Evolutionary conservation across 2,113 vertebrate genomes (phyloP).

Genomic region (Odocoileus hemionus): DNA sequence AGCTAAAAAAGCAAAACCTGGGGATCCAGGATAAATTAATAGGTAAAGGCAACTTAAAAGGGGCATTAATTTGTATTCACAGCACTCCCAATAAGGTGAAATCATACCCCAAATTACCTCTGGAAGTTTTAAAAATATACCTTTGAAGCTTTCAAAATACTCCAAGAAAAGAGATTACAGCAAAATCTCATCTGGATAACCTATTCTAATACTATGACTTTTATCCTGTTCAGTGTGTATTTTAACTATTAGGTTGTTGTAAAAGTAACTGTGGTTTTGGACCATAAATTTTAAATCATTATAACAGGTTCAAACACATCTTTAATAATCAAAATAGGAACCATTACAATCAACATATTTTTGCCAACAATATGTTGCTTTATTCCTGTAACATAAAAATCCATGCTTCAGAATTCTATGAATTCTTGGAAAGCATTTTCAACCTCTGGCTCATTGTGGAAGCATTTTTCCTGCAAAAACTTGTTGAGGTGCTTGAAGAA

Average conservation of each 20-base stretch:
- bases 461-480: neutral
- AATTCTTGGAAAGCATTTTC: neutral
- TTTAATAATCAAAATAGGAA: neutral
- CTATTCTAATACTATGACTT: neutral
- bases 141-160: neutral
- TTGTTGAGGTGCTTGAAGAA: neutral
- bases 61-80: neutral
- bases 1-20: slow-evolving; percentile 55
- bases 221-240: neutral
- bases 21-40: neutral
- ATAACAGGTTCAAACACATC: neutral
- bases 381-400: neutral
- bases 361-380: neutral
- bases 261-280: neutral
- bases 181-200: neutral
- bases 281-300: neutral
- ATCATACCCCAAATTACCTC: neutral
- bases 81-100: neutral
- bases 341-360: neutral
- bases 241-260: neutral
- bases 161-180: neutral
- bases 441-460: neutral
- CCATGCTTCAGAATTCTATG: neutral
- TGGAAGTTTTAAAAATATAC: neutral
- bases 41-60: neutral